Conservation (phyloP, 2,113 vertebrate species). For the Penelope pileata region DNA sequence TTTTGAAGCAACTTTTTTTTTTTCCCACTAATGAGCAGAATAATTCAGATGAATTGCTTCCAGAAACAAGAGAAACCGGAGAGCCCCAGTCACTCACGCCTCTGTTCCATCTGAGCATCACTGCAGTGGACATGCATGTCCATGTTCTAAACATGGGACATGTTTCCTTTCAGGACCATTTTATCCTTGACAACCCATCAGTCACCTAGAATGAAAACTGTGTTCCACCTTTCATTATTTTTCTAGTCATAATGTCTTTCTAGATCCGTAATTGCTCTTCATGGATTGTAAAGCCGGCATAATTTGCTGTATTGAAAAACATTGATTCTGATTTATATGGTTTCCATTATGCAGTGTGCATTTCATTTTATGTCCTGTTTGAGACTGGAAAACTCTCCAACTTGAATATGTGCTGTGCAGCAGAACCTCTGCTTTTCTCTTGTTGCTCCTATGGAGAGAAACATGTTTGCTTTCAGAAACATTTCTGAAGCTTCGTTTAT, state of each 20-base stretch:
- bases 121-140: neutral
- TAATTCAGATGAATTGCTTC: neutral
- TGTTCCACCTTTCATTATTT: conserved; percentile 2
- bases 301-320: conserved; percentile 37
- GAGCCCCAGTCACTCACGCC: neutral
- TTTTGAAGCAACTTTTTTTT: conserved; percentile 24
- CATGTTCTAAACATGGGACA: neutral
- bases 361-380: conserved; percentile 14
- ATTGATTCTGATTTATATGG: conserved; percentile 12
- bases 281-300: conserved; percentile 41
- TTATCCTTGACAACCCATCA: neutral
- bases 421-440: neutral
- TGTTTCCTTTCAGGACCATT: neutral
- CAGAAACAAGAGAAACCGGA: neutral
- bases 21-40: conserved; percentile 1
- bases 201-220: conserved; percentile 15
- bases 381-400: neutral
- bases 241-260: neutral
- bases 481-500: neutral
- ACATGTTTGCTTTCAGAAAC: neutral
- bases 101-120: neutral
- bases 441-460: neutral
- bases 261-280: conserved; percentile 64
- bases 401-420: neutral
- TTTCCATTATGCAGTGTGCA: neutral